Evolutionary conservation across 1,140 invertebrate genomes (phyloP), one percentile per base, ranked within the genome.

Genomic region (Brachionus angularis): DNA sequence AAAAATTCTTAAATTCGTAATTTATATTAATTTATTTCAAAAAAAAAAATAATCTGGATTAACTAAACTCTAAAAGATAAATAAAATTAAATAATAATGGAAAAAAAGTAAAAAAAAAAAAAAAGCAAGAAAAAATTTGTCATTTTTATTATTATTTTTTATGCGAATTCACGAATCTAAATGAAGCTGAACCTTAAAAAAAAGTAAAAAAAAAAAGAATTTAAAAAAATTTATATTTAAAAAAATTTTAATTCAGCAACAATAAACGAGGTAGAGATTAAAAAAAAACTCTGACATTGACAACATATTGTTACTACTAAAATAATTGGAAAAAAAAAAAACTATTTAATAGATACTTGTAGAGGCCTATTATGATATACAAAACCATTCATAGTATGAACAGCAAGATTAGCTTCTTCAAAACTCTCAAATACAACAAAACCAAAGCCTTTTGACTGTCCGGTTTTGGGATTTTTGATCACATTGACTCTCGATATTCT

Each of bases 311-410:
- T 23, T 50, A 25, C 5, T 23, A 18, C 18, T 25, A 4, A 8
- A 50, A 14, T n/a, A 47, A 21, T 5, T 21, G 2, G 18, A 50
- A 23, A 49, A 5, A 49, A 49, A 49, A 49, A 49, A 21, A 21
- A 18, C 18, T 21, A 52, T 47, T 49, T 55, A 61, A 58, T 34
- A 29, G 50, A 58, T 33, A 72, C 70, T 72, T 72, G 70, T 47
- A 72, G 31, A 18, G 12, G 25, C 31, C 31, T 55, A 21, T 58
- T 44, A n/a, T 72, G 25, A 36, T 31, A 58, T 16, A 29, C n/a
- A 49, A 29, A 58, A 23, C 70, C 70, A 46, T 72, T 72, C 50
- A 72, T 42, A 25, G 50, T 27, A 46, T 72, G 50, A 34, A 62
- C 71, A 21, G 71, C 71, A 14, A 55, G 31, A 27, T 25, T 36